A percentile compares a stretch with the other conserved stretches of the same genome.
Evolutionary conservation across 2,888 invertebrate species (phyloP).

Genomic region (Stenolophus ochropezus): DNA sequence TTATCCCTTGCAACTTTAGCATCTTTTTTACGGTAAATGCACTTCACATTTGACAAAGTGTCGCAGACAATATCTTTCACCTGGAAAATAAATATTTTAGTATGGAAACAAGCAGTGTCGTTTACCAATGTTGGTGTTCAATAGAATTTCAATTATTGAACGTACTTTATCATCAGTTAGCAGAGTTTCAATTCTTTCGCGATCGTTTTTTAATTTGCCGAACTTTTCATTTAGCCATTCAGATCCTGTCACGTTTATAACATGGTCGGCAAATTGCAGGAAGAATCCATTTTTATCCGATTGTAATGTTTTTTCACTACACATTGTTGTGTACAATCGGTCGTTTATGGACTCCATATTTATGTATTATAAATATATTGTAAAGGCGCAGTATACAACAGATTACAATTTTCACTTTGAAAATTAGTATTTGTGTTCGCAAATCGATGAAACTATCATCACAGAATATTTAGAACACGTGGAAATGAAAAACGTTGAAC

Average conservation of each 20-base stretch:
- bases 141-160: conserved; percentile 20
- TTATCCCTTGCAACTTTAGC: conserved; percentile 77
- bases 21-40: conserved; percentile 81
- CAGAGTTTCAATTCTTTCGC: conserved; percentile 77
- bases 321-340: conserved; percentile 77
- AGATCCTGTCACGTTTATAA: conserved; percentile 75
- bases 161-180: conserved; percentile 75
- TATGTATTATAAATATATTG: no score
- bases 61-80: conserved; percentile 73
- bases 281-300: conserved; percentile 86
- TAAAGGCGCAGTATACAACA: not conserved
- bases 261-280: conserved; percentile 78
- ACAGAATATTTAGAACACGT: not conserved
- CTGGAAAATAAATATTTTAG: conserved; percentile 68
- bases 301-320: conserved; percentile 85
- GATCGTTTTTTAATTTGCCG: conserved; percentile 76
- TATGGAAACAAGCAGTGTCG: conserved; percentile 62
- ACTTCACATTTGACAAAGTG: conserved; percentile 80
- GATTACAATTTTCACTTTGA: not conserved
- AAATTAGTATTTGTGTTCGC: not conserved
- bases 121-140: no score
- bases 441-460: not conserved
- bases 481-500: not conserved
- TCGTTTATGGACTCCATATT: conserved; percentile 47
- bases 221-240: conserved; percentile 79